Conservation (phyloP, 2,888 invertebrate species). For the Stenolophus ochropezus region DNA sequence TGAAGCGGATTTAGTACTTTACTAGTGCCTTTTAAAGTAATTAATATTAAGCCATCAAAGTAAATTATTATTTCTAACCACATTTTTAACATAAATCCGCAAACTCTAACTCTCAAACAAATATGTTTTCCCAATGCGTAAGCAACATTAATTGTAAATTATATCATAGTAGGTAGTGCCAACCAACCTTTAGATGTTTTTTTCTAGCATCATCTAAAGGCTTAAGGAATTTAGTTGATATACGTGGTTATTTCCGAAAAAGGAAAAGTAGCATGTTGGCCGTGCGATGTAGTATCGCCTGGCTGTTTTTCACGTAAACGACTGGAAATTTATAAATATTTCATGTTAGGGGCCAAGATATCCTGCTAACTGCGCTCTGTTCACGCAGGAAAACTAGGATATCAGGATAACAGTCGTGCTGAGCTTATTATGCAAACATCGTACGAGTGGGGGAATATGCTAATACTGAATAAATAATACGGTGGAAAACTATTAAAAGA, state of each 20-base stretch:
- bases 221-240: conserved; percentile 28
- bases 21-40: too few species aligned
- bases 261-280: background rate
- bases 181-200: background rate
- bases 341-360: conserved; percentile 16
- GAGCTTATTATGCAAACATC: conserved; percentile 5
- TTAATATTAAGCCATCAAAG: too few species aligned
- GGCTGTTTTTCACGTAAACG: conserved; percentile 38
- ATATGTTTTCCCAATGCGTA: too few species aligned
- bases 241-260: conserved; percentile 33
- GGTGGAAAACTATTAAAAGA: background rate
- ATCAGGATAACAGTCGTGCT: background rate
- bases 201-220: conserved; percentile 9
- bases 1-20: too few species aligned
- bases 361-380: conserved; percentile 23
- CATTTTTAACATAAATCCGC: too few species aligned
- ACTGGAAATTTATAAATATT: conserved; percentile 49
- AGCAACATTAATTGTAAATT: too few species aligned
- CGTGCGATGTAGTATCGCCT: background rate
- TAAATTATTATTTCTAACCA: too few species aligned
- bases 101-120: too few species aligned
- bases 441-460: background rate
- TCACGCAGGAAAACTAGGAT: conserved; percentile 11
- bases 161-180: too few species aligned
- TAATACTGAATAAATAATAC: conserved; percentile 17